Conservation (phyloP, 53 echinoderm and acorn worm species). For the Paracentrotus lividus region DNA sequence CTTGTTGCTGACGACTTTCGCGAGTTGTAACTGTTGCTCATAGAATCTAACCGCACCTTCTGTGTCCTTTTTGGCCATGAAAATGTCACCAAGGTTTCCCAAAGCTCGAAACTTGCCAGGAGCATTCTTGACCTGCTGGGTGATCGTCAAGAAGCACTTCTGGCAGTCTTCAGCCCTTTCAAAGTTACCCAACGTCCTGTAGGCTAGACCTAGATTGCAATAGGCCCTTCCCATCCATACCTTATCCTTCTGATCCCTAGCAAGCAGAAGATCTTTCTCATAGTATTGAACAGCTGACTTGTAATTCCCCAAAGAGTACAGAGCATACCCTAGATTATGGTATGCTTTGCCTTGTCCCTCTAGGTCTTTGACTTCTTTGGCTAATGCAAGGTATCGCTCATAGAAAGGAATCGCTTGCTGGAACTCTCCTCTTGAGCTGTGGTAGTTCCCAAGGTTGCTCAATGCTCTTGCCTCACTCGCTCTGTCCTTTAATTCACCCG, state of each 20-base stretch:
- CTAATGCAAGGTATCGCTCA: conserved; percentile 85
- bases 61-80: conserved; percentile 94
- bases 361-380: conserved; percentile 81
- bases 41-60: conserved; percentile 94
- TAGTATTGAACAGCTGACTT: conserved; percentile 97
- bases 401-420: conserved; percentile 94
- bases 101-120: conserved; percentile 97
- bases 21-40: conserved; percentile 96
- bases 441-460: conserved; percentile 95
- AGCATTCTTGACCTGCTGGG: conserved; percentile 96
- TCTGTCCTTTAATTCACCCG: conserved; percentile 89
- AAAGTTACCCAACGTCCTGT: conserved; percentile 95
- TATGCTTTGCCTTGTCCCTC: conserved; percentile 95
- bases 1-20: conserved; percentile 94
- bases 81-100: conserved; percentile 98
- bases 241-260: conserved; percentile 93
- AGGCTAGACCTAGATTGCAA: conserved; percentile 97
- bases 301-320: conserved; percentile 95
- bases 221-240: conserved; percentile 96
- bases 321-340: conserved; percentile 97
- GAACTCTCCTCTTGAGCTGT: conserved; percentile 94
- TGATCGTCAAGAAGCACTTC: conserved; percentile 96
- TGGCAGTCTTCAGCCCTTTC: conserved; percentile 94
- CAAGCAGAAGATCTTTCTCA: conserved; percentile 92
- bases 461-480: conserved; percentile 90